A percentile compares a stretch with the other conserved stretches of the same genome.
Evolutionary conservation across 1,140 invertebrate genomes (phyloP).

Genomic region (Heterodera schachtii): DNA sequence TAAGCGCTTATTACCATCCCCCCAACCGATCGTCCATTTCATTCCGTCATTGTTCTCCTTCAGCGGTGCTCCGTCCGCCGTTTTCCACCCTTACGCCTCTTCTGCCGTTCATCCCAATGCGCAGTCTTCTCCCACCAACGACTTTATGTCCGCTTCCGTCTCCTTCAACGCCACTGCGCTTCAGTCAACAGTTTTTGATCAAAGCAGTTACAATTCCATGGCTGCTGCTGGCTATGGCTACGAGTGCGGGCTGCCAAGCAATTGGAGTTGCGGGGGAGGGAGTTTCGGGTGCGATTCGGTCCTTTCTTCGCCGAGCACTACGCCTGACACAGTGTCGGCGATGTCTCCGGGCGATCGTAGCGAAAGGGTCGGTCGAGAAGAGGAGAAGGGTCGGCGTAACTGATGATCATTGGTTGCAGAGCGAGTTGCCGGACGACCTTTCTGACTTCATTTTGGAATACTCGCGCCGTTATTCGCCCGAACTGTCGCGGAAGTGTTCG

Average conservation of each 20-base stretch:
- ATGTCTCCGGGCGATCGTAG: constrained; percentile 12
- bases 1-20: background rate
- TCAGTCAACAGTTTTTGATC: constrained; percentile 41
- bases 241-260: constrained; percentile 40
- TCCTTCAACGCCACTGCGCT: constrained; percentile 33
- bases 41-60: constrained; percentile 1
- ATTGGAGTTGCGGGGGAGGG: constrained; percentile 27
- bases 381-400: constrained; percentile 12
- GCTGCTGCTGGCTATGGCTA: constrained; percentile 35
- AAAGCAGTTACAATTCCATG: constrained; percentile 26
- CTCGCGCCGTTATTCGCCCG: constrained; percentile 57
- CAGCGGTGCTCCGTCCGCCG: constrained; percentile 2
- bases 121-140: background rate
- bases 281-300: constrained; percentile 33
- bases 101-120: constrained; percentile 33
- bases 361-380: constrained; percentile 24
- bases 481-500: constrained; percentile 18
- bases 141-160: background rate
- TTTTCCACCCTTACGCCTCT: background rate
- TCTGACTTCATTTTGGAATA: constrained; percentile 65
- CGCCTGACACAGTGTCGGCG: constrained; percentile 46
- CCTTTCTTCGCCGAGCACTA: constrained; percentile 49
- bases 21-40: constrained; percentile 25
- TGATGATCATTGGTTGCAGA: constrained; percentile 15
- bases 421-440: constrained; percentile 59